Percentiles rank a stretch among this genome's conserved stretches.
phyloP scores from a whole-genome alignment of 2,113 vertebrate species.

The Chamaea fasciata region DNA sequence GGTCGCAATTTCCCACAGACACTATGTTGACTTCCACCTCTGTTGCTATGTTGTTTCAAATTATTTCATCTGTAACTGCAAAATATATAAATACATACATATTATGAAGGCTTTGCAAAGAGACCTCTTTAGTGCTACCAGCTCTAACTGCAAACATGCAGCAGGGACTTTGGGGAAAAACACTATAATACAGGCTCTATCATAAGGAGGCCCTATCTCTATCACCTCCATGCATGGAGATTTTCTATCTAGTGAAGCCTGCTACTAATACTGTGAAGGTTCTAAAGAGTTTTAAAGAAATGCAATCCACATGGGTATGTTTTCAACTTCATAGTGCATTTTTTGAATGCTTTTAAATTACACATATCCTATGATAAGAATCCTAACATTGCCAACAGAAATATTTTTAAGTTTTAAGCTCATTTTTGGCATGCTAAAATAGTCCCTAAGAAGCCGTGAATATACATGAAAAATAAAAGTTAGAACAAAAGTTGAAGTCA shows the following conservation, averaged over 20 bases:
- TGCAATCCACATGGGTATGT: not conserved
- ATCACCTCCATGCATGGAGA: not conserved
- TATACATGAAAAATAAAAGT: not conserved
- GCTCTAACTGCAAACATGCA: not conserved
- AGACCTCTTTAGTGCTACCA: not conserved
- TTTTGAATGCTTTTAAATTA: not conserved
- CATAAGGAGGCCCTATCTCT: not conserved
- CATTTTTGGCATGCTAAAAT: not conserved
- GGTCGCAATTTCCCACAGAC: not conserved
- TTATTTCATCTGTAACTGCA: not conserved
- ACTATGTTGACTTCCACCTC: not conserved
- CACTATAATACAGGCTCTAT: not conserved
- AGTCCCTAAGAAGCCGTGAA: not conserved
- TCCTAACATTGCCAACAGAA: not conserved
- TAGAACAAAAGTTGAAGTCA: not conserved
- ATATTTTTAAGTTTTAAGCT: not conserved
- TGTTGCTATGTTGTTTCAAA: not conserved
- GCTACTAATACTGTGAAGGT: not conserved
- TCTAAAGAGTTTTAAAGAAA: not conserved
- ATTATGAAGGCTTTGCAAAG: not conserved
- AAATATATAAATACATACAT: not conserved
- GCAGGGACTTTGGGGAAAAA: not conserved
- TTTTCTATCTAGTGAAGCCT: not conserved
- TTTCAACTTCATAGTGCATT: not conserved
- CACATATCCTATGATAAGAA: not conserved